Percentiles rank a stretch among this genome's conserved stretches.
These are phyloP conservation scores for Spodoptera picta DNA, from an alignment of 2,888 invertebrate species.

Conservation along the genomic window DNA sequence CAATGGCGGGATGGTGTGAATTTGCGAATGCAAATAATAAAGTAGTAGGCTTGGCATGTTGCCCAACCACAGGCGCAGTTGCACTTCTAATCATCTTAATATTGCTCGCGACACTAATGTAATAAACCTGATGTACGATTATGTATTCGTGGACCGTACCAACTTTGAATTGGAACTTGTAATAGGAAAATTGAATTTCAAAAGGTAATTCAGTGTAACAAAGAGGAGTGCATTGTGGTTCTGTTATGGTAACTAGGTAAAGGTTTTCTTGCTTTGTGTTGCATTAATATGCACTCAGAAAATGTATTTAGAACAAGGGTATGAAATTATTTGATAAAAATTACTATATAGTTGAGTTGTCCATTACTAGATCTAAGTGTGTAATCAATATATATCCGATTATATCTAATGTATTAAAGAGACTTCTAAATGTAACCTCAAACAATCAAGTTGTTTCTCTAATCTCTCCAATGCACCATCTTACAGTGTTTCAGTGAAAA, in stretches of 20 bases:
- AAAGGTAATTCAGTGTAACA: conserved; percentile 30
- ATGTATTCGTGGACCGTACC: conserved; percentile 38
- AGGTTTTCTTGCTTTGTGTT: too few relatives aligned
- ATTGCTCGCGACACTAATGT: conserved; percentile 57
- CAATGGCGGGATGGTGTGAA: conserved; percentile 58
- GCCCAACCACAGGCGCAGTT: conserved; percentile 52
- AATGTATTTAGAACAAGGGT: too few relatives aligned
- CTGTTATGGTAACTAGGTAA: not conserved
- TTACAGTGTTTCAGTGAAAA: too few relatives aligned
- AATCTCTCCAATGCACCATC: too few relatives aligned
- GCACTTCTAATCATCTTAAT: conserved; percentile 63
- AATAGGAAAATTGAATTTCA: conserved; percentile 47
- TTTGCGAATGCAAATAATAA: conserved; percentile 64
- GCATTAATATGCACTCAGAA: too few relatives aligned
- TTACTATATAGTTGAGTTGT: too few relatives aligned
- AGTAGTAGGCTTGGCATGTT: conserved; percentile 53
- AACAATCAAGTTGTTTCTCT: too few relatives aligned
- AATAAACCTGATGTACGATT: conserved; percentile 53
- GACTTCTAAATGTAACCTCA: too few relatives aligned
- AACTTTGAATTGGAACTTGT: conserved; percentile 45
- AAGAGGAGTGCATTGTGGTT: conserved; percentile 8
- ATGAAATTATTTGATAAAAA: too few relatives aligned
- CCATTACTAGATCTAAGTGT: too few relatives aligned
- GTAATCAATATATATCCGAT: too few relatives aligned
- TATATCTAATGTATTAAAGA: too few relatives aligned